Conservation (phyloP, 2,888 invertebrate species). For the Falcaria lacertinaria region DNA sequence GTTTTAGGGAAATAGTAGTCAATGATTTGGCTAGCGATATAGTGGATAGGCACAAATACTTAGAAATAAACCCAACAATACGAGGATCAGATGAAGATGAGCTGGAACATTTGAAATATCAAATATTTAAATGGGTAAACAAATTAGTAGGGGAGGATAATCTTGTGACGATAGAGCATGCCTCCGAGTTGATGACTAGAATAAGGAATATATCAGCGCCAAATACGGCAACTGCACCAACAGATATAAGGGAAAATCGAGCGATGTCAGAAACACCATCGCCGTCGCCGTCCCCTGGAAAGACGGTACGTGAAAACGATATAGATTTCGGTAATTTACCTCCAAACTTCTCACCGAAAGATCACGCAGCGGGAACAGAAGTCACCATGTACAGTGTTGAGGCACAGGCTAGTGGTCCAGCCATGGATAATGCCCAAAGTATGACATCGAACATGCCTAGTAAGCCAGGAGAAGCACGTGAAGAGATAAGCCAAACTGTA, state of each 20-base stretch:
- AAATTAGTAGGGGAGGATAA: conserved; percentile 17
- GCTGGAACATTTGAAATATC: conserved; percentile 44
- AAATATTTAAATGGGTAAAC: conserved; percentile 35
- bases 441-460: neutral
- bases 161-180: neutral
- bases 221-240: too few relatives aligned
- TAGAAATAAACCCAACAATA: conserved; percentile 31
- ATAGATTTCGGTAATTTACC: neutral
- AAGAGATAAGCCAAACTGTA: neutral
- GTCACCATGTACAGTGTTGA: neutral
- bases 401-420: neutral
- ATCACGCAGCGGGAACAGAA: neutral
- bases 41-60: conserved; percentile 51
- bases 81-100: conserved; percentile 31
- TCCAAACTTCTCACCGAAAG: neutral
- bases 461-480: neutral
- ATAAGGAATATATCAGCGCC: neutral
- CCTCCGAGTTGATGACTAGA: neutral
- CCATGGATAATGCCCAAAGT: neutral
- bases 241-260: neutral
- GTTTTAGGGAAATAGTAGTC: conserved; percentile 27
- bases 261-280: neutral
- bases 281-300: neutral
- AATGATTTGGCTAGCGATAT: conserved; percentile 54
- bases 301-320: neutral